Evolutionary conservation across 2,888 invertebrate species (phyloP).

Genomic region (Troides aeacus): DNA sequence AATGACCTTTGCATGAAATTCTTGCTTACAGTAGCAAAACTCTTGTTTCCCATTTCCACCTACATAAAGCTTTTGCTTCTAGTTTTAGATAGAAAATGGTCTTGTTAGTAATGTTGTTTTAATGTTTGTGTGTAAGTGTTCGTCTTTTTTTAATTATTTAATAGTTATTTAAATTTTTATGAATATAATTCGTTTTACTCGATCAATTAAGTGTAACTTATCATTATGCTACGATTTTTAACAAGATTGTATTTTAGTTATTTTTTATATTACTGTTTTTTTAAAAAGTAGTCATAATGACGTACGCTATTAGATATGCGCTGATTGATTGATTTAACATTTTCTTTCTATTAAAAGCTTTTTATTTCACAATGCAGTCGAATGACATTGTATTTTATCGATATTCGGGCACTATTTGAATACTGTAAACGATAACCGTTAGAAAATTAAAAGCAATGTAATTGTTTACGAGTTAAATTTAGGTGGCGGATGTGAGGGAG

Average conservation of each 20-base stretch:
- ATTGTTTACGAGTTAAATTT: slow-evolving; percentile 42
- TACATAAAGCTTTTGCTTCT: slow-evolving; percentile 61
- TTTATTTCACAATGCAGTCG: slow-evolving; percentile 28
- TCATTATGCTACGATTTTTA: not conserved
- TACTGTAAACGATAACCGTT: not conserved
- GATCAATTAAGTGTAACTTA: not conserved
- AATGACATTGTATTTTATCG: slow-evolving; percentile 13
- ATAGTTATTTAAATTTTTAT: not conserved
- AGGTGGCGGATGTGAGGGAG: slow-evolving; percentile 93
- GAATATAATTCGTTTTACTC: not conserved
- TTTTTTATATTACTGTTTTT: not conserved
- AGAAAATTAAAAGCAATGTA: slow-evolving; percentile 31
- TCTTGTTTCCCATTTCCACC: slow-evolving; percentile 43
- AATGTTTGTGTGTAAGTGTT: not conserved
- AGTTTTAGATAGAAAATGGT: slow-evolving; percentile 37
- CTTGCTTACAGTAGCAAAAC: slow-evolving; percentile 25
- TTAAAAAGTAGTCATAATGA: not conserved
- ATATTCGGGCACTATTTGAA: slow-evolving; percentile 8
- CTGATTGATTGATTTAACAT: slow-evolving; percentile 21
- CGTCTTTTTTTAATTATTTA: not conserved
- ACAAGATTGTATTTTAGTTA: not conserved
- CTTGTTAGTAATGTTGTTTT: slow-evolving; percentile 13
- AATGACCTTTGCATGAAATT: slow-evolving; percentile 29
- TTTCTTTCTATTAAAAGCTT: slow-evolving; percentile 24
- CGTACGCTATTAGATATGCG: slow-evolving; percentile 29